A percentile compares a stretch with the other conserved stretches of the same genome.
phyloP scores from a whole-genome alignment of 2,113 vertebrate species.

The Brachyhypopomus occidentalis region DNA sequence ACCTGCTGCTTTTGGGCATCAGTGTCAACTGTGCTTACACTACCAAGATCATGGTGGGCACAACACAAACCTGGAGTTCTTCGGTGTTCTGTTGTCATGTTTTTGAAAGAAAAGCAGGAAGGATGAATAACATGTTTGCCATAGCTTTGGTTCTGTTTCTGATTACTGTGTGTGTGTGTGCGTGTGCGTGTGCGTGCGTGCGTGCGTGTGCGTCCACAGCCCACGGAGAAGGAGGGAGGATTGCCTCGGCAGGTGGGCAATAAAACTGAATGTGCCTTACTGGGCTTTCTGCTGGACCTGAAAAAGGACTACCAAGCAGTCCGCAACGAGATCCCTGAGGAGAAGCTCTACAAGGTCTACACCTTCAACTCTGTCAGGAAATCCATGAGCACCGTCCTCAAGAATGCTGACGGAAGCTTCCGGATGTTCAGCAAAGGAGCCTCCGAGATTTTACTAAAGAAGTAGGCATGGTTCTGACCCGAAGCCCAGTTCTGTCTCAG shows the following conservation, averaged over 20 bases:
- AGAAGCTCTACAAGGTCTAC: constrained; percentile 97
- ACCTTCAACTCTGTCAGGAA: constrained; percentile 99
- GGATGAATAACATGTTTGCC: too few species aligned
- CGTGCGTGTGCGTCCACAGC: constrained; percentile 64
- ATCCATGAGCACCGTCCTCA: constrained; percentile 98
- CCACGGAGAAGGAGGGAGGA: constrained; percentile 98
- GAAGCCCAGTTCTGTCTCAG: not conserved
- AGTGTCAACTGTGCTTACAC: constrained; percentile 98
- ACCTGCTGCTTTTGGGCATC: constrained; percentile 90
- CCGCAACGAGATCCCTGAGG: constrained; percentile 96
- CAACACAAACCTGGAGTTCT: not conserved
- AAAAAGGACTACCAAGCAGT: constrained; percentile 95
- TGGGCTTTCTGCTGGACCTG: constrained; percentile 90
- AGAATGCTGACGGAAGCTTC: constrained; percentile 94
- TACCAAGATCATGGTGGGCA: constrained; percentile 94
- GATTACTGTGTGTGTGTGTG: constrained; percentile 1
- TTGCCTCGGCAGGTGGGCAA: constrained; percentile 96
- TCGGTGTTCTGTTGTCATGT: too few species aligned
- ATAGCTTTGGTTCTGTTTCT: too few species aligned
- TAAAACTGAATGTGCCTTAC: constrained; percentile 99
- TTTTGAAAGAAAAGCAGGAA: too few species aligned
- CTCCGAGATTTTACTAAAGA: constrained; percentile 98
- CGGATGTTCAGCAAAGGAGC: constrained; percentile 99
- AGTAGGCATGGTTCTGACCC: constrained; percentile 76
- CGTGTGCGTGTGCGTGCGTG: too few species aligned